Evolutionary conservation across 2,113 vertebrate genomes (phyloP), one percentile per base, ranked within the genome.

Genomic region (Geococcyx californianus): DNA sequence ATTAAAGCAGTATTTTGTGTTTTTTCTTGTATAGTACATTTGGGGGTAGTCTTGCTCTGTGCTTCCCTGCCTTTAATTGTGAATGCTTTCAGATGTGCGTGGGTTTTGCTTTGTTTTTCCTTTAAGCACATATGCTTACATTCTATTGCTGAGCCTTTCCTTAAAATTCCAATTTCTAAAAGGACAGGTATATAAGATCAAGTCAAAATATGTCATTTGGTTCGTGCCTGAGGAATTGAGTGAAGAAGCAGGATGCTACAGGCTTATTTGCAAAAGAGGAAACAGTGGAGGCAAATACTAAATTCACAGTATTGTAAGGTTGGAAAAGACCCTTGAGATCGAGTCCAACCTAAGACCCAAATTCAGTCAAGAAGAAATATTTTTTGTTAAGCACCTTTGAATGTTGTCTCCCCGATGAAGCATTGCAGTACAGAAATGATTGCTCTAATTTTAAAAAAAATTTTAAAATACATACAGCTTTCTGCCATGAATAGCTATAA

Each of bases 11-110:
- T 23, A 9, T 13, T 63, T 45, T 14, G 31, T 93, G 84, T 0
- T 72, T 93, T 94, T 95, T 87, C 82, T 95, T 81, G 23, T 36
- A 26, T 33, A 68, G 62, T 92, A 89, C 90, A 47, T 97, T 94
- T 94, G 85, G 87, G 84, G 92, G 89, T 96, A 94, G 89, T 94
- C 95, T 97, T 94, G 92, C 68, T 93, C 92, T 78, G 68, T 70
- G 20, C 51, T 95, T 95, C 58, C 51, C 38, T 3, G 4, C 29
- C 12, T 66, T 69, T 55, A 56, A 44, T 36, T 74, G 6, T 83
- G 63, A 89, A 68, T 76, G 52, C 36, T 75, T 90, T 92, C 0
- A 0, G 51, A n/a, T 49, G 16, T 34, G 25, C 56, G 47, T 34
- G 55, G 52, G 40, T 11, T 88, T 80, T 73, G 23, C 17, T 76